A percentile compares a stretch with the other conserved stretches of the same genome.
phyloP scores from a whole-genome alignment of 35 echinoderm and acorn worm genomes.

The Patiria miniata region DNA sequence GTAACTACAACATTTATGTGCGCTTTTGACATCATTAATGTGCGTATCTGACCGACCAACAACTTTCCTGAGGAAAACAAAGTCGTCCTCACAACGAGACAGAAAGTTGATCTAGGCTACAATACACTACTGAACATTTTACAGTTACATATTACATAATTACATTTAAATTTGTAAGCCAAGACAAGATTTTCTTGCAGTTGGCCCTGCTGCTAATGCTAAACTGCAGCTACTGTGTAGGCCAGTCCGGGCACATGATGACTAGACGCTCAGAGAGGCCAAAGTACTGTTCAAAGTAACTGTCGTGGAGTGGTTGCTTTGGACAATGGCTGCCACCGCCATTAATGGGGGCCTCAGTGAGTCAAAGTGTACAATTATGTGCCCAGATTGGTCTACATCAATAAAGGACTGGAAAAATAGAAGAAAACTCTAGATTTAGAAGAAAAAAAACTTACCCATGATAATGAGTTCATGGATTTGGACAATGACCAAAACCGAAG shows the following conservation, averaged over 20 bases:
- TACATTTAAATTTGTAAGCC: background rate
- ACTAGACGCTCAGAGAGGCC: background rate
- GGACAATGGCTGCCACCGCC: no score
- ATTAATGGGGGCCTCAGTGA: no score
- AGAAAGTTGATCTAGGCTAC: background rate
- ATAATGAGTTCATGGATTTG: no score
- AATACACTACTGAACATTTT: background rate
- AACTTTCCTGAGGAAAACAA: background rate
- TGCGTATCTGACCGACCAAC: slow-evolving; percentile 20
- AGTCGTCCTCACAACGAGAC: background rate
- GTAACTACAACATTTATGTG: background rate
- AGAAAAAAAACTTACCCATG: no score
- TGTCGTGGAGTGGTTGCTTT: no score
- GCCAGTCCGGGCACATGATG: background rate
- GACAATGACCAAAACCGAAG: no score
- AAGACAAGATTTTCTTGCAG: background rate
- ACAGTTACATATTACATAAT: background rate
- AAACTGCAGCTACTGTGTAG: background rate
- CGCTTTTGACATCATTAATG: background rate
- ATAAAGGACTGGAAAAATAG: no score
- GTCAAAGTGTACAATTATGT: no score
- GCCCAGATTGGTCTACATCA: no score
- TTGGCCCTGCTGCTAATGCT: background rate
- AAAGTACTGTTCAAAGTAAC: no score
- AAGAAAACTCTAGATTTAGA: no score